phyloP scores from a whole-genome alignment of 2,797 vertebrate species.

The Pangasius krempfi region DNA sequence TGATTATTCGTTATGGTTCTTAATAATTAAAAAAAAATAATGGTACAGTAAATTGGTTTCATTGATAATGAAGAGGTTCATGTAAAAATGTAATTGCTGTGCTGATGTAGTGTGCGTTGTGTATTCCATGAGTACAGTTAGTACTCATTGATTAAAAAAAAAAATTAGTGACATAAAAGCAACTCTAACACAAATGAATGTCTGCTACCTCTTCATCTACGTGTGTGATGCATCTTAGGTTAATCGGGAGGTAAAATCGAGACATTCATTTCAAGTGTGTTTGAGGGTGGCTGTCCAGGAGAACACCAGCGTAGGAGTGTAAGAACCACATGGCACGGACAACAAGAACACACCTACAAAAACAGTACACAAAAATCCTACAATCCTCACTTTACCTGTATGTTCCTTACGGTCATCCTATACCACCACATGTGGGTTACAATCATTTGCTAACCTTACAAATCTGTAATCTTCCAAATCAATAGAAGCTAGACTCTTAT shows the following conservation, averaged over 20 bases:
- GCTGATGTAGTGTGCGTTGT: not conserved
- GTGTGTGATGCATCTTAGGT: conserved; percentile 13
- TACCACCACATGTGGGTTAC: not conserved
- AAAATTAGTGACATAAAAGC: conserved; percentile 31
- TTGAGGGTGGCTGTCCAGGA: conserved; percentile 79
- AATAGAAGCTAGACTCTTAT: not conserved
- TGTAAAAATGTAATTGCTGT: not conserved
- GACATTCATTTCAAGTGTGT: conserved; percentile 55
- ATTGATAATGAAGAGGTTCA: not conserved
- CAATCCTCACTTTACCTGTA: conserved; percentile 42
- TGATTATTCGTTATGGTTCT: not conserved
- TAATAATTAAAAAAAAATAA: not conserved
- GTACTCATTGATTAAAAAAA: not conserved
- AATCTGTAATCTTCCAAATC: not conserved
- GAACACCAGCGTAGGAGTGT: conserved; percentile 76
- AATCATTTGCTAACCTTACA: not conserved
- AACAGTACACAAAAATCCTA: conserved; percentile 40
- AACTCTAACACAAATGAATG: conserved; percentile 48
- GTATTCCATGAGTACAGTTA: conserved; percentile 4
- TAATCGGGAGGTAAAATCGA: conserved; percentile 22
- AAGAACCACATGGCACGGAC: conserved; percentile 70
- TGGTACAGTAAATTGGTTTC: not conserved
- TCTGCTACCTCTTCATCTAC: conserved; percentile 20
- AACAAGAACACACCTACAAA: conserved; percentile 62
- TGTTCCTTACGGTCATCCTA: not conserved